A percentile compares a stretch with the other conserved stretches of the same genome.
These are phyloP conservation scores for Rhinichthys klamathensis DNA, from an alignment of 2,113 vertebrate genomes.

Conservation along the genomic window DNA sequence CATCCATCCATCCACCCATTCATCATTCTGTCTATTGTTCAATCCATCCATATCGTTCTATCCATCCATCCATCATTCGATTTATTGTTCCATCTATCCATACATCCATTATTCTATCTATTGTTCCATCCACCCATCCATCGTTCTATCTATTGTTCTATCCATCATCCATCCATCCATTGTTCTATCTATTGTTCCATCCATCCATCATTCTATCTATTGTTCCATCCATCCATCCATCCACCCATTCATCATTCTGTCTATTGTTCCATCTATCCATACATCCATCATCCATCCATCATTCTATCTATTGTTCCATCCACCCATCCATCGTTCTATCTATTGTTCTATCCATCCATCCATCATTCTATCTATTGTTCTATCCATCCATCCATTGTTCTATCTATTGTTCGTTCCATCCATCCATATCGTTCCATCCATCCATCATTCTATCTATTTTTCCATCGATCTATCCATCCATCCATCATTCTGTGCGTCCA, in stretches of 20 bases:
- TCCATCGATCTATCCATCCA: too few species aligned
- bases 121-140: background rate
- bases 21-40: too few species aligned
- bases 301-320: background rate
- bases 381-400: background rate
- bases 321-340: background rate
- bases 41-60: background rate
- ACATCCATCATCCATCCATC: background rate
- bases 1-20: background rate
- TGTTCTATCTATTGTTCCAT: background rate
- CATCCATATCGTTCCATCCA: background rate
- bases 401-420: too few species aligned
- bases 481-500: too few species aligned
- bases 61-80: background rate
- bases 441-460: rapidly evolving
- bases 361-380: background rate
- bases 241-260: too few species aligned
- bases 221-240: background rate
- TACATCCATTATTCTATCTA: background rate
- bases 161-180: background rate
- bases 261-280: background rate
- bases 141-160: background rate
- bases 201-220: background rate
- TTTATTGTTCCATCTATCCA: too few species aligned
- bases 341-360: background rate